Conservation (phyloP, 2,888 invertebrate genomes). For the Thecophora atra region DNA sequence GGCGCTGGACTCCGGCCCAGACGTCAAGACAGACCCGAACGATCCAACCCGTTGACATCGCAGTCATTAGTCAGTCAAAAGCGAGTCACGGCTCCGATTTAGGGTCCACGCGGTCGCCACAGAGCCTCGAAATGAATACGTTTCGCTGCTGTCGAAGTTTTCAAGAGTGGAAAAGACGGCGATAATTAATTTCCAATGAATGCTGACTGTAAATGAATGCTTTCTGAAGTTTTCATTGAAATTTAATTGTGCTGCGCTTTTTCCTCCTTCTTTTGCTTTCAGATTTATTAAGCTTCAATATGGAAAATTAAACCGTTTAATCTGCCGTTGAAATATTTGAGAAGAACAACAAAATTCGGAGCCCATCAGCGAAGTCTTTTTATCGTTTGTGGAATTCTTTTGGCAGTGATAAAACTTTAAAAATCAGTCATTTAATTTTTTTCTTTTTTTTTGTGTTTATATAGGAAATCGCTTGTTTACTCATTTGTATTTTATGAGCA, state of each 20-base stretch:
- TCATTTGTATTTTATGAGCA: too few species aligned
- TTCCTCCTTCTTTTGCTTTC: too few species aligned
- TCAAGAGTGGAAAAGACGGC: not conserved
- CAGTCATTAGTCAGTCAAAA: constrained; percentile 34
- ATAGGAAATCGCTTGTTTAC: too few species aligned
- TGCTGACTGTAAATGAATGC: too few species aligned
- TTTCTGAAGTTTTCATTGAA: not conserved
- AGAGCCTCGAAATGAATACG: not conserved
- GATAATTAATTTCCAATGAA: constrained; percentile 13
- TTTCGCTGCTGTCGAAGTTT: not conserved
- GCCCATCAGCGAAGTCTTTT: not conserved
- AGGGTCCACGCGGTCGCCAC: not conserved
- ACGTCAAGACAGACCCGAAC: not conserved
- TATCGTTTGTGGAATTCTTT: too few species aligned
- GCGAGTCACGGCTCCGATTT: not conserved
- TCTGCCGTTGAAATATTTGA: not conserved
- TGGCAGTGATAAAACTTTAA: too few species aligned
- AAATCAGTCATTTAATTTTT: too few species aligned
- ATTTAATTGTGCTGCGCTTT: not conserved
- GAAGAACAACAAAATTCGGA: not conserved
- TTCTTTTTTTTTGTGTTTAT: too few species aligned
- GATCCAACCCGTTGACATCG: constrained; percentile 24
- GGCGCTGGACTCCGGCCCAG: not conserved
- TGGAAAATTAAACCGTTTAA: too few species aligned
- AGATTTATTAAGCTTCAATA: too few species aligned